Conservation (phyloP, 1,140 invertebrate genomes). For the Trinorchestia longiramus region DNA sequence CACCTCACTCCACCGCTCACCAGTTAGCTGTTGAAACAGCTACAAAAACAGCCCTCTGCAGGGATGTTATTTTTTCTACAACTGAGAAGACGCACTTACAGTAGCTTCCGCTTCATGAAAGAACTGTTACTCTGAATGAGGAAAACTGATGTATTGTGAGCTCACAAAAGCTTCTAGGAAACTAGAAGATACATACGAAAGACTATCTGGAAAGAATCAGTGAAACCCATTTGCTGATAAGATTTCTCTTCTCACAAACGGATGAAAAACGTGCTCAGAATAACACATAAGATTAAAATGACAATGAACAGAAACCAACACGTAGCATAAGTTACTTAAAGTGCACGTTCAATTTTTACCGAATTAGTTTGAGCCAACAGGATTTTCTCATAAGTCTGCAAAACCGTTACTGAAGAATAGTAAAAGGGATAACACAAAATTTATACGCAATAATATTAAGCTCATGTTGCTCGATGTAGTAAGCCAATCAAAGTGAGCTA, state of each 20-base stretch:
- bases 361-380: background rate
- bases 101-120: background rate
- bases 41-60: background rate
- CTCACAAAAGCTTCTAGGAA: background rate
- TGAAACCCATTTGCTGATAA: background rate
- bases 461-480: background rate
- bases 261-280: too few species aligned
- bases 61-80: background rate
- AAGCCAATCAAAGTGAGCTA: background rate
- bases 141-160: background rate
- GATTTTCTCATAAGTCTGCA: background rate
- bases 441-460: background rate
- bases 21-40: background rate
- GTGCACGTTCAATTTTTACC: background rate
- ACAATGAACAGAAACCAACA: background rate
- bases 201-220: background rate
- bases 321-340: background rate
- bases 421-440: background rate
- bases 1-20: background rate
- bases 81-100: background rate
- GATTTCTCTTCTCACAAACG: background rate
- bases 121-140: background rate
- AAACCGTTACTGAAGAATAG: background rate
- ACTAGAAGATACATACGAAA: background rate
- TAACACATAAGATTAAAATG: too few species aligned